A percentile compares a stretch with the other conserved stretches of the same genome.
phyloP scores from a whole-genome alignment of 2,113 vertebrate species.

The Lampris megalopsis region DNA sequence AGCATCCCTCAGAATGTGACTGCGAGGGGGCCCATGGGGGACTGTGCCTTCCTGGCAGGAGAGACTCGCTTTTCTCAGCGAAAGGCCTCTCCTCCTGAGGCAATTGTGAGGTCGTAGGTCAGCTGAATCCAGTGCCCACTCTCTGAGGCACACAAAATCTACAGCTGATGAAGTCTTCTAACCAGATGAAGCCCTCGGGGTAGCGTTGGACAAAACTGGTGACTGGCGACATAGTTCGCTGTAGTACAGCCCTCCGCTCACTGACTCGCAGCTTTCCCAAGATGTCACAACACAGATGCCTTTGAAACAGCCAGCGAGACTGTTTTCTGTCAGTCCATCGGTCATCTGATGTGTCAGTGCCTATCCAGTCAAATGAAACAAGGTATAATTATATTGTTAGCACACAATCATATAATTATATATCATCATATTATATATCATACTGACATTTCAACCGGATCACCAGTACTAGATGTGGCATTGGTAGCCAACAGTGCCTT shows the following conservation, averaged over 20 bases:
- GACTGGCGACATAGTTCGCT: conserved; percentile 18
- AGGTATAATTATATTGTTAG: not conserved
- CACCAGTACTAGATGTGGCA: too few species aligned
- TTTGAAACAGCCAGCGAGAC: conserved; percentile 22
- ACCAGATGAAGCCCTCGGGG: conserved; percentile 50
- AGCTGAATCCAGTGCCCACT: conserved; percentile 64
- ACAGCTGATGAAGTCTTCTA: conserved; percentile 62
- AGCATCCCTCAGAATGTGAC: conserved; percentile 79
- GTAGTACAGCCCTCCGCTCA: conserved; percentile 17
- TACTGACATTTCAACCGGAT: too few species aligned
- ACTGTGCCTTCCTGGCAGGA: conserved; percentile 33
- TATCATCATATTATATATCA: too few species aligned
- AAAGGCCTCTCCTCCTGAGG: conserved; percentile 68
- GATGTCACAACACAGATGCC: conserved; percentile 14
- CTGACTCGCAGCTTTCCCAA: conserved; percentile 14
- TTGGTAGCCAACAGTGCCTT: too few species aligned
- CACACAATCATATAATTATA: too few species aligned
- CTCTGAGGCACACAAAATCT: conserved; percentile 59
- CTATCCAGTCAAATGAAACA: conserved; percentile 24
- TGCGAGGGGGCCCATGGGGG: conserved; percentile 73
- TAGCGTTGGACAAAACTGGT: conserved; percentile 44
- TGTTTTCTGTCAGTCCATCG: conserved; percentile 13
- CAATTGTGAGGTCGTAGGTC: conserved; percentile 67
- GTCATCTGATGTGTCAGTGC: conserved; percentile 35
- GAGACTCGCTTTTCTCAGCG: conserved; percentile 70